phyloP scores from a whole-genome alignment of 2,888 invertebrate species.

The Drosophila nr. perissopoda region DNA sequence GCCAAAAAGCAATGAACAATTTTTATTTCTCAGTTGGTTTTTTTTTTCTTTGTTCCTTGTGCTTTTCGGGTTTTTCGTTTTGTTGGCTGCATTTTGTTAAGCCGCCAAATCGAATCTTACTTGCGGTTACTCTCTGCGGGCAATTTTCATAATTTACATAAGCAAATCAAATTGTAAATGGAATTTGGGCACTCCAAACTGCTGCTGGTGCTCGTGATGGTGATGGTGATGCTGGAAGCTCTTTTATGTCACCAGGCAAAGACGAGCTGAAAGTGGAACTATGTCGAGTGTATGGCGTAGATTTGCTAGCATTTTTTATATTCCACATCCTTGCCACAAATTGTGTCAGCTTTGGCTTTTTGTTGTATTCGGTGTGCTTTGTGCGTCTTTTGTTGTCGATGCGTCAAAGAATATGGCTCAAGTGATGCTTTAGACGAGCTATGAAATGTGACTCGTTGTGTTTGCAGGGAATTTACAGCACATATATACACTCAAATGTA shows the following conservation, averaged over 20 bases:
- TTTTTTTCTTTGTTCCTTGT: conserved; percentile 6
- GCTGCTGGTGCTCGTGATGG: neutral
- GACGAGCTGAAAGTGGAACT: conserved; percentile 61
- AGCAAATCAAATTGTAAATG: conserved; percentile 79
- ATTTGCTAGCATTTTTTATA: conserved; percentile 46
- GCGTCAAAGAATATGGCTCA: conserved; percentile 77
- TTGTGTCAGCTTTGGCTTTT: conserved; percentile 63
- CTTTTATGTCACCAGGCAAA: conserved; percentile 41
- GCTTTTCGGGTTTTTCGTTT: conserved; percentile 5
- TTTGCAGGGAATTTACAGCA: neutral
- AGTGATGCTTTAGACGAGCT: conserved; percentile 53
- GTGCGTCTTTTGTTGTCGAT: conserved; percentile 64
- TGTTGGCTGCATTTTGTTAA: conserved; percentile 69
- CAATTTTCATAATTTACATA: conserved; percentile 81
- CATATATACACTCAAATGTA: neutral
- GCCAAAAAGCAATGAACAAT: conserved; percentile 75
- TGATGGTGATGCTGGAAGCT: conserved; percentile 9
- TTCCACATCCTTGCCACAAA: conserved; percentile 48
- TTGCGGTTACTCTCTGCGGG: conserved; percentile 79
- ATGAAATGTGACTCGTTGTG: neutral
- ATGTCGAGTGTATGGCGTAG: conserved; percentile 76
- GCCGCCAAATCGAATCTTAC: conserved; percentile 77
- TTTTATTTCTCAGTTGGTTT: conserved; percentile 44
- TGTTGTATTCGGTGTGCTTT: conserved; percentile 37
- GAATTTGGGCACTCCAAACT: conserved; percentile 54